Evolutionary conservation across 2,797 vertebrate species (phyloP).

Genomic region (Scolopax rusticola): DNA sequence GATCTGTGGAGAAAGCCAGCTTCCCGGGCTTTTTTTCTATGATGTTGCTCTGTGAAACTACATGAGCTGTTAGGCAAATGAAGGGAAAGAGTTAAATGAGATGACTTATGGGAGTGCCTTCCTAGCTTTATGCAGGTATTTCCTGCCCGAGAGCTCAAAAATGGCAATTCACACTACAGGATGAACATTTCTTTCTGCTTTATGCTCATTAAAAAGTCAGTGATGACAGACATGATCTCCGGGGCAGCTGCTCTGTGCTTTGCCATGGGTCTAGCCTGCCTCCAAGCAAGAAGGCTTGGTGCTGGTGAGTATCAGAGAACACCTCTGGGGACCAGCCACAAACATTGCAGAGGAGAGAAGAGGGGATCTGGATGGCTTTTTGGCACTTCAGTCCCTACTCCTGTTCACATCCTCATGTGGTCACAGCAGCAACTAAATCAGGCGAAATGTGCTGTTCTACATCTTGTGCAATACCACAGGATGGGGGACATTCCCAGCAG

Average conservation of each 20-base stretch:
- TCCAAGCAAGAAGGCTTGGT: neutral
- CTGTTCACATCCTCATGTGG: neutral
- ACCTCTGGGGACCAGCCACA: neutral
- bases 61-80: neutral
- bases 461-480: accelerated
- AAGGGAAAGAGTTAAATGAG: neutral
- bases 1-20: neutral
- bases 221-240: neutral
- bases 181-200: conserved; percentile 12
- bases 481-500: neutral
- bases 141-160: neutral
- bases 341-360: neutral
- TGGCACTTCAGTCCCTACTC: neutral
- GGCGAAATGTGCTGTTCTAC: neutral
- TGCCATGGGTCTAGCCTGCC: neutral
- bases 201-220: neutral
- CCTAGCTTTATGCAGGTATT: neutral
- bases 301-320: neutral
- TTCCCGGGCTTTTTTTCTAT: neutral
- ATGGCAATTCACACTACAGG: neutral
- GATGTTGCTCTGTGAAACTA: neutral
- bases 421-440: neutral
- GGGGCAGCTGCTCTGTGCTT: neutral
- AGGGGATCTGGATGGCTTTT: neutral
- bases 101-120: neutral